Base-by-base conservation (phyloP, 2,113 vertebrate genomes). In the Gasterosteus aculeatus region DNA sequence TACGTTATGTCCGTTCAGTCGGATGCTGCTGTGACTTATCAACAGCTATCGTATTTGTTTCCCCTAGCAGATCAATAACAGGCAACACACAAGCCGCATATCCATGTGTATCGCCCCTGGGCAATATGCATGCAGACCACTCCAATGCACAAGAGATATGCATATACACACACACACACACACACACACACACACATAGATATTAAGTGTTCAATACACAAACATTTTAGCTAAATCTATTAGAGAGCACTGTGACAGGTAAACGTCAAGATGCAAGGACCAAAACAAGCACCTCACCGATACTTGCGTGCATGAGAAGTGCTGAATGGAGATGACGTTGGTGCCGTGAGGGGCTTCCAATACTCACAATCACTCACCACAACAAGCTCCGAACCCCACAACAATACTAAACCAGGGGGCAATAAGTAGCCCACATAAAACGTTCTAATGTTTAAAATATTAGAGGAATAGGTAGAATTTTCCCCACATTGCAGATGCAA, bases 51-150 rank as follows among this genome's bases (percentile, higher is more conserved):
- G 47, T 61, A 69, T 85, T 83, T 79, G 57, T 87, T 84, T 68
- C 77, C 64, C 87, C 64, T 16, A 33, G 82, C 46, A 77, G 87
- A 89, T 92, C 85, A 83, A 88, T 86, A 88, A 54, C 63, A 81
- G 11, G 51, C 51, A 82, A 80, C 72, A 83, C 61, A 78, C 63
- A 87, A 75, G 77, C 81, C 75, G 3, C 4, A 86, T 81, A 78
- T 69, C 5, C 57, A 54, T 61, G 78, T 77, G 72, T 11, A 68
- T 68, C 46, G 78, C 77, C 86, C 74, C 26, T 19, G 64, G 53
- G 80, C 71, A 46, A 71, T 66, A 31, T 75, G 54, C 39, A 69
- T 60, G 22, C 60, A 69, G 8, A 47, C 58, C 51, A 75, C 69
- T 80, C 35, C 63, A 76, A 59, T 70, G 68, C 26, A 19, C 18